These are phyloP conservation scores for Takifugu rubripes DNA, from an alignment of 2,797 vertebrate genomes.

Conservation along the genomic window DNA sequence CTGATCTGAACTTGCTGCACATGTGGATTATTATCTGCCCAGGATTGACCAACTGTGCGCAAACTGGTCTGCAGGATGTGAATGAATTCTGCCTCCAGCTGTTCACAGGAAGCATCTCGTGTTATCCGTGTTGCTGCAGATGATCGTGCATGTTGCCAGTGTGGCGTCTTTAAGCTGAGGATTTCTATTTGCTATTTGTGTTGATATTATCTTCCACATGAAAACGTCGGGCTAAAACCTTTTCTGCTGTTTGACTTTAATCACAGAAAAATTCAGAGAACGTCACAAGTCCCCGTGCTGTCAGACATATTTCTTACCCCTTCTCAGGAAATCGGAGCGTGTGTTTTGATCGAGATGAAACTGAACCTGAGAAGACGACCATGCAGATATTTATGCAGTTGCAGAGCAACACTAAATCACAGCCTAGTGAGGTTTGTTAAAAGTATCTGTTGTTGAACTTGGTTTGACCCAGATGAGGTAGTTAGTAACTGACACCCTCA, in stretches of 20 bases:
- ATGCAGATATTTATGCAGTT: slow-evolving; percentile 41
- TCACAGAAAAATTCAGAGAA: too few relatives aligned
- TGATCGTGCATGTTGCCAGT: slow-evolving; percentile 33
- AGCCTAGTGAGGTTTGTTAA: slow-evolving; percentile 41
- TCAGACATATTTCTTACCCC: slow-evolving; percentile 5
- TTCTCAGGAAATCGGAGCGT: slow-evolving; percentile 4
- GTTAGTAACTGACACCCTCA: slow-evolving; percentile 59
- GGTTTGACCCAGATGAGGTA: slow-evolving; percentile 63
- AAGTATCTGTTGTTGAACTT: slow-evolving; percentile 69
- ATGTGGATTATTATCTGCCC: too few relatives aligned
- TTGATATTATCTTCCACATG: slow-evolving; percentile 28
- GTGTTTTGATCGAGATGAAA: too few relatives aligned
- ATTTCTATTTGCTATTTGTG: slow-evolving; percentile 28
- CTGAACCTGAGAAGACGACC: slow-evolving; percentile 4
- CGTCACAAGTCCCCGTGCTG: slow-evolving; percentile 6
- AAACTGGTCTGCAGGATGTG: too few relatives aligned
- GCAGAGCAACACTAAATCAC: slow-evolving; percentile 52
- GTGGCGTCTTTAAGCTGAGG: slow-evolving; percentile 25
- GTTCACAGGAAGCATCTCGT: slow-evolving; percentile 51
- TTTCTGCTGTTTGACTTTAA: background rate
- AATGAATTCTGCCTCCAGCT: slow-evolving; percentile 51
- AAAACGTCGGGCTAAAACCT: slow-evolving; percentile 14
- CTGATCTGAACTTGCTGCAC: too few relatives aligned
- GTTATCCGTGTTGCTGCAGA: slow-evolving; percentile 50
- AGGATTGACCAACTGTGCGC: too few relatives aligned